Conservation (phyloP, 1,140 invertebrate genomes). For the Trissolcus basalis region DNA sequence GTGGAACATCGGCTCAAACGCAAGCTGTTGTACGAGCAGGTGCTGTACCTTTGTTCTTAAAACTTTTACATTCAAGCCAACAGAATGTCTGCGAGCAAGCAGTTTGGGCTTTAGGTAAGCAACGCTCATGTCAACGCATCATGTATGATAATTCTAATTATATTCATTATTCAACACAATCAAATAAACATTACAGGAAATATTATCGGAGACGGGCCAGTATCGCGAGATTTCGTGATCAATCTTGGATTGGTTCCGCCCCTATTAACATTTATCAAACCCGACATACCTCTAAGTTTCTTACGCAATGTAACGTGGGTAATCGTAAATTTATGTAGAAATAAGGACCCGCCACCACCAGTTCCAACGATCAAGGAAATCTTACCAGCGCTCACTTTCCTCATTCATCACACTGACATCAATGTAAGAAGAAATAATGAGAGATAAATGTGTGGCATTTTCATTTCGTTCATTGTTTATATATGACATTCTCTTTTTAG, state of each 20-base stretch:
- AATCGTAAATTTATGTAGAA: slow-evolving; percentile 97
- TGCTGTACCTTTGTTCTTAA: slow-evolving; percentile 96
- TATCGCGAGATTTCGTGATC: slow-evolving; percentile 93
- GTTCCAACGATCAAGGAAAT: slow-evolving; percentile 92
- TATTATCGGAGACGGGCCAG: slow-evolving; percentile 95
- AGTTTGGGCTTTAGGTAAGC: slow-evolving; percentile 95
- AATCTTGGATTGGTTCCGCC: slow-evolving; percentile 92
- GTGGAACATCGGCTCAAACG: slow-evolving; percentile 96
- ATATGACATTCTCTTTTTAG: slow-evolving; percentile 72
- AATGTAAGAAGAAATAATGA: slow-evolving; percentile 83
- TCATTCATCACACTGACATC: slow-evolving; percentile 96
- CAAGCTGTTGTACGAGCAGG: slow-evolving; percentile 95
- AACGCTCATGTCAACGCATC: not conserved
- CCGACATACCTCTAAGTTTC: slow-evolving; percentile 94
- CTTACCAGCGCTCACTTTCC: slow-evolving; percentile 93
- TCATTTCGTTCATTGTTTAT: too few species aligned
- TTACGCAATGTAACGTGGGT: slow-evolving; percentile 98
- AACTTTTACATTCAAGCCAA: slow-evolving; percentile 92
- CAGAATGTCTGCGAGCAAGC: slow-evolving; percentile 99
- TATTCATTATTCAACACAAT: not conserved
- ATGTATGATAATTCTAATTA: not conserved
- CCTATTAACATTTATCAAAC: slow-evolving; percentile 92
- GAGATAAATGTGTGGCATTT: too few species aligned
- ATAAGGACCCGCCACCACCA: slow-evolving; percentile 94
- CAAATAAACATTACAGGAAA: slow-evolving; percentile 77